These are phyloP conservation scores for Brachionus paranguensis DNA, from an alignment of 1,140 invertebrate species.

Conservation along the genomic window DNA sequence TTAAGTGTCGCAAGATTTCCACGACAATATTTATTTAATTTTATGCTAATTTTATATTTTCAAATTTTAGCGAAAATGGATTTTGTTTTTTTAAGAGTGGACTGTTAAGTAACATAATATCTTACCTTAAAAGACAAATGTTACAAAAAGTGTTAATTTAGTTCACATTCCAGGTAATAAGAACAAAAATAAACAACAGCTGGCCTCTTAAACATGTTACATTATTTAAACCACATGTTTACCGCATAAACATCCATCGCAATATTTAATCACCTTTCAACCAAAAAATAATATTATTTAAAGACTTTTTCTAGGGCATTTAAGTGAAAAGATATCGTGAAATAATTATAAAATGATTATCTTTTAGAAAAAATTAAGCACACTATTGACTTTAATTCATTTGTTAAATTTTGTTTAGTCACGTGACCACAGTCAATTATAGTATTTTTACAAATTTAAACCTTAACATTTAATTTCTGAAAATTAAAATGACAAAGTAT, in stretches of 20 bases:
- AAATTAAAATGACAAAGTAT: no score
- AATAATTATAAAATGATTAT: neutral
- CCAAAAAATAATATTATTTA: neutral
- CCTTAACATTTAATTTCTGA: no score
- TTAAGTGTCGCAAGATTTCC: no score
- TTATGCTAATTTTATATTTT: no score
- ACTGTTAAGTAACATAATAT: neutral
- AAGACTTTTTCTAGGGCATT: no score
- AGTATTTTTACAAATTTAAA: no score
- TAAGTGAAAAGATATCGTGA: no score
- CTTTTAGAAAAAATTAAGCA: neutral
- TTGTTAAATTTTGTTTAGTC: neutral
- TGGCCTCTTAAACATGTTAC: neutral
- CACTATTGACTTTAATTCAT: neutral
- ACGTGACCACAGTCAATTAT: no score
- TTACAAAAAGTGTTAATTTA: neutral
- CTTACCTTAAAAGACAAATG: neutral
- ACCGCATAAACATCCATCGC: neutral
- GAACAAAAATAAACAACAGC: neutral
- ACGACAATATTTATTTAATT: no score
- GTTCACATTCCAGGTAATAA: neutral
- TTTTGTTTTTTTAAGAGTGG: neutral
- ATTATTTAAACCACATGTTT: neutral
- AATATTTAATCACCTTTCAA: neutral
- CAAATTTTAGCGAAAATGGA: neutral